Evolutionary conservation across 2,113 vertebrate species (phyloP), one percentile per base, ranked within the genome.

Genomic region (Meles meles): DNA sequence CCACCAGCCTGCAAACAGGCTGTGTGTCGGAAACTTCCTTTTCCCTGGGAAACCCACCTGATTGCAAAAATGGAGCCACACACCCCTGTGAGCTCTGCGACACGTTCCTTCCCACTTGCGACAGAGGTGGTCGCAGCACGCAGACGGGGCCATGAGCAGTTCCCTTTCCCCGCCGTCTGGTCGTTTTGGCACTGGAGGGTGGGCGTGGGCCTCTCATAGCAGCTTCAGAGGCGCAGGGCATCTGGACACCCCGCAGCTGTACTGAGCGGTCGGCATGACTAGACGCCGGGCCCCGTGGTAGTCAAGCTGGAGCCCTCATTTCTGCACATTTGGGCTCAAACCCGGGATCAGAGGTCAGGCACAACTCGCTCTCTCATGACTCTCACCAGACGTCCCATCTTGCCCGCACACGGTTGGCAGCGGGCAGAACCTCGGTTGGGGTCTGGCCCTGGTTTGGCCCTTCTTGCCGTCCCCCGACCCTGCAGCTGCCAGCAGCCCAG

Each of bases 1-100:
- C 92, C n/a, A 1, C 0, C 0, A 37, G 5, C 1, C 7, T 9
- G 29, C 0, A 1, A 6, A 3, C n/a, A 27, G 47, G n/a, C n/a
- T n/a, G n/a, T n/a, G n/a, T 1, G 20, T 25, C 1, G 9, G 42
- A 34, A 81, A 61, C 6, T 3, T 67, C 67, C 6, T 39, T 39
- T 39, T 21, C 18, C 34, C 76, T 42, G 76, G 44, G 89, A 39
- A 69, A 42, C 18, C 31, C 39, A 31, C 39, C 0, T 12, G 21
- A 13, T 37, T 9, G 52, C 27, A 37, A 5, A 9, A 39, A 44
- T 0, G 55, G 13, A 34, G 5, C 34, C 76, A 7, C 17, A 15
- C 39, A 0, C 47, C 71, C 57, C 11, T 0, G 1, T 8, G 29
- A 6, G 34, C 34, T 2, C 67, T 3, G 8, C 1, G 18, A 9